Evolutionary conservation across 2,888 invertebrate species (phyloP), one percentile per base, ranked within the genome.

Genomic region (Athrips mouffetella): DNA sequence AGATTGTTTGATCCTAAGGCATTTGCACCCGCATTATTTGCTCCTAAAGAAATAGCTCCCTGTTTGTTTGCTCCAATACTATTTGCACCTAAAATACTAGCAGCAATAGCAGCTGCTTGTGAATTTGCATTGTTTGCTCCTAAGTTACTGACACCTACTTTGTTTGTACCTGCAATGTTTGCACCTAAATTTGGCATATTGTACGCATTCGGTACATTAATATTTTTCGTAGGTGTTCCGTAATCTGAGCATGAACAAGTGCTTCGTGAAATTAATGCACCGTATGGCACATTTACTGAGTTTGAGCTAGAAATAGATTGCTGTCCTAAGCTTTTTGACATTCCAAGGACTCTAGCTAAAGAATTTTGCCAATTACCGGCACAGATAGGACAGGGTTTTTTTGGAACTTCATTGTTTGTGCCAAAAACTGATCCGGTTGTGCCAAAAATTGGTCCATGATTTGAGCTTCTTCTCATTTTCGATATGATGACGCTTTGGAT

Each of bases 401-500:
- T 41, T 4, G 15, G 11, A 4, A 37, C 8, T 3, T 37, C 37
- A n/a, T 37, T 20, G 7, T 37, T 37, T 8, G 37, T 20, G 1
- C 3, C 8, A 7, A 21, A 20, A 8, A n/a, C 8, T 2, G 35
- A 15, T 35, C 18, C 18, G 3, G 33, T 23, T 41, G 37, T 21
- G 0, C 57, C 53, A 11, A 63, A 60, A 5, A 61, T 49, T 0
- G 56, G 55, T 37, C 40, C 52, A 10, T 50, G 46, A 1, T 49
- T 23, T 13, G 59, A 50, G 20, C 52, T 59, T 7, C 47, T 48
- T 15, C 52, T 47, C 39, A 62, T 56, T 31, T 54, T 59, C 3
- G 57, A 55, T n/a, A 62, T 40, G 5, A 61, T 54, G n/a, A 55
- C 53, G 20, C 45, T 51, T 52, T 64, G 61, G 5, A 64, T 60